phyloP scores from a whole-genome alignment of 2,113 vertebrate genomes.

The Sarotherodon lohbergeri region DNA sequence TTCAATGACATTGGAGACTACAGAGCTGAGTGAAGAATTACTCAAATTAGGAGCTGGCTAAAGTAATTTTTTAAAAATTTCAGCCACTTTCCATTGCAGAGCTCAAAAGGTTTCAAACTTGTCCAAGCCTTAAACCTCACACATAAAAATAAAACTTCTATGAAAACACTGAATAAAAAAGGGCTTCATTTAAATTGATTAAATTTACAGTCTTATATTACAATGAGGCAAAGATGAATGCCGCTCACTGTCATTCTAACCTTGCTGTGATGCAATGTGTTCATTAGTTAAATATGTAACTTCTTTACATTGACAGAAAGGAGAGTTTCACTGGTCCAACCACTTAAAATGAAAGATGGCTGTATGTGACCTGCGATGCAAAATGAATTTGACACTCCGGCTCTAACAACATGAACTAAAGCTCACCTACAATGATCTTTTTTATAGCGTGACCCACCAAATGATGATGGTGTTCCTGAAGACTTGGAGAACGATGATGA shows the following conservation, averaged over 20 bases:
- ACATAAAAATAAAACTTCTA: rapidly evolving
- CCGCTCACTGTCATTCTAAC: rapidly evolving
- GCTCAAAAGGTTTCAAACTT: too few species aligned
- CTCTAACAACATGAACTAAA: background rate
- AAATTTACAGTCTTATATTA: too few species aligned
- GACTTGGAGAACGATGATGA: background rate
- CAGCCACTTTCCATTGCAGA: too few species aligned
- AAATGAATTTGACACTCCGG: rapidly evolving
- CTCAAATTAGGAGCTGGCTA: background rate
- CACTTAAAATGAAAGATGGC: background rate
- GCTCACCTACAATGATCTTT: background rate
- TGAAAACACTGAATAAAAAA: too few species aligned
- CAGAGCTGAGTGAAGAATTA: background rate
- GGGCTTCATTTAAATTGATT: too few species aligned
- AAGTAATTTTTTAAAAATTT: background rate
- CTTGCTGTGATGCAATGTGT: background rate
- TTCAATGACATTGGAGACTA: background rate
- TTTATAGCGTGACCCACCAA: background rate
- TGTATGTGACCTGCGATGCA: rapidly evolving
- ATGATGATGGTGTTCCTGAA: background rate
- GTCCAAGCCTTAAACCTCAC: too few species aligned
- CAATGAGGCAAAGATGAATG: background rate
- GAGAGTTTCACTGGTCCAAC: rapidly evolving
- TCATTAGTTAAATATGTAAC: background rate
- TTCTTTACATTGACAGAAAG: background rate